Evolutionary conservation across 2,888 invertebrate genomes (phyloP).

Genomic region (Physocephala rufipes): DNA sequence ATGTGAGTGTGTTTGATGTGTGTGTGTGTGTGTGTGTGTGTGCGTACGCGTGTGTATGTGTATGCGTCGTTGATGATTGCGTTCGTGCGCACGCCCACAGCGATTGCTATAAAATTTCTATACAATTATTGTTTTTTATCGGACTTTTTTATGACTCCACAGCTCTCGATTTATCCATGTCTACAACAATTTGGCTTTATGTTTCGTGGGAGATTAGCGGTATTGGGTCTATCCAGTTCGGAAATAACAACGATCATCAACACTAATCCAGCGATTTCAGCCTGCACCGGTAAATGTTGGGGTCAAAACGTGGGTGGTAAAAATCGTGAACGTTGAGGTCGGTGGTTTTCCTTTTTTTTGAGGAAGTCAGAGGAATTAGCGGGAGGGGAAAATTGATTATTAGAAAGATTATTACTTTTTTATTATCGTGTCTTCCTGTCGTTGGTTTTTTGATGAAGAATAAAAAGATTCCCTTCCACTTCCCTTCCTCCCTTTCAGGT

Average conservation of each 20-base stretch:
- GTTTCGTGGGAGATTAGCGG: slow-evolving; percentile 72
- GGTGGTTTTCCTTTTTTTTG: too few species aligned
- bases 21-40: background rate
- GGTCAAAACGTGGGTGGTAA: background rate
- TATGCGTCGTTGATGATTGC: slow-evolving; percentile 3
- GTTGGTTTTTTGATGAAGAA: too few species aligned
- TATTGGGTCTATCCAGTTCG: slow-evolving; percentile 72
- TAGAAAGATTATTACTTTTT: background rate
- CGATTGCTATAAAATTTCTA: background rate
- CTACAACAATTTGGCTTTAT: slow-evolving; percentile 78
- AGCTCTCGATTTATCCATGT: slow-evolving; percentile 75
- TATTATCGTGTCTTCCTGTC: background rate
- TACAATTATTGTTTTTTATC: background rate
- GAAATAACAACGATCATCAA: slow-evolving; percentile 78
- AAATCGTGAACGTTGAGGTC: background rate
- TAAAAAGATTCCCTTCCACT: slow-evolving; percentile 5
- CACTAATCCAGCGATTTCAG: slow-evolving; percentile 75
- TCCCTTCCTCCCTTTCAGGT: slow-evolving; percentile 44
- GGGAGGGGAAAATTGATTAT: too few species aligned
- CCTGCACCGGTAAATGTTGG: slow-evolving; percentile 71
- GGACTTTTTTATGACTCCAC: slow-evolving; percentile 41
- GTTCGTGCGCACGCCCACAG: background rate
- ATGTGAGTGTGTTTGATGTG: slow-evolving; percentile 69
- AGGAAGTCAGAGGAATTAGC: too few species aligned
- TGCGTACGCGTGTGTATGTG: too few species aligned